Evolutionary conservation across 2,797 vertebrate species (phyloP), one percentile per base, ranked within the genome.

Genomic region (Phalanger gymnotis): DNA sequence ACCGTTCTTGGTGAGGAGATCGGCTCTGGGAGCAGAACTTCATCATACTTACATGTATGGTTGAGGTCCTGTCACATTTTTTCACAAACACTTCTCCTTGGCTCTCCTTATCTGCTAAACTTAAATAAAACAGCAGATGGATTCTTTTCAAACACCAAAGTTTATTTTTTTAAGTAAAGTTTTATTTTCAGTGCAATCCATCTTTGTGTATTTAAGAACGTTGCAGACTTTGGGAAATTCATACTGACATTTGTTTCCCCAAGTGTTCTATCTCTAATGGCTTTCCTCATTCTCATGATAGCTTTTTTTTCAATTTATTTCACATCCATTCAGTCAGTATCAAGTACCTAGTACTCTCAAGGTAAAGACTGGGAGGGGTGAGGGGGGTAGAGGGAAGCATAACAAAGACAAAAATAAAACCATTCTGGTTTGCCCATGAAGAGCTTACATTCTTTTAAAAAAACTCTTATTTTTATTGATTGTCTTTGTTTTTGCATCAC

Each of bases 121-220:
- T 87, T 87, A 87, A 87, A 51, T 87, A 87, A 87, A 87, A 87
- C 73, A 87, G 40, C 73, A 87, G 73, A 87, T 87, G 73, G 40
- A 47, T 87, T 47, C 73, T 87, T 87, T 87, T 87, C 73, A 87
- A 81, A 25, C 73, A 87, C 73, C 73, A 51, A 87, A 47, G 40
- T 87, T 87, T 87, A 51, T 87, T 87, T 87, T 87, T 87, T 87
- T 31, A 12, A 87, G n/a, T 40, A 81, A 81, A 81, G 66, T 87
- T 87, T 87, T 87, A 51, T 51, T 87, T 87, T 87, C 73, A 87
- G 27, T 51, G 73, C 40, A 87, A 51, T 87, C 40, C 25, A 51
- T 87, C 73, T 87, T 27, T 87, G 40, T 51, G 31, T 87, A 87
- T 51, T 87, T 87, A 47, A 87, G 73, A 87, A 87, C 27, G 40